Evolutionary conservation across 2,797 vertebrate genomes (phyloP), one percentile per base, ranked within the genome.

Genomic region (Orestias chungarensis): DNA sequence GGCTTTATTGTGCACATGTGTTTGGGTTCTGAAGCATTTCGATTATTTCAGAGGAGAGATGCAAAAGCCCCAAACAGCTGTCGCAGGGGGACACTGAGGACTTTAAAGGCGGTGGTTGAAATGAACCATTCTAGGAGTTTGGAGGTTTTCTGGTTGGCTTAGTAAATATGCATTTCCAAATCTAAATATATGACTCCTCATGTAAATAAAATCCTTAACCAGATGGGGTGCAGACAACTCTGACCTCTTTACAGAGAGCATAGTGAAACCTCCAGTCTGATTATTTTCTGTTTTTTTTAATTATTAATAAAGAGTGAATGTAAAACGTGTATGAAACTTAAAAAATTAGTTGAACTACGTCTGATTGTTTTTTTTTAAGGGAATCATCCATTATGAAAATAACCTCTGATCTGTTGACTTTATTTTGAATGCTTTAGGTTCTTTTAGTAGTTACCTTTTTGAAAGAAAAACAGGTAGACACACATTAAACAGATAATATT

Each of bases 11-110:
- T 12, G 67, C 86, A 84, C 54, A 54, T 86, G 76, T 73, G 81
- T 73, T 50, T 59, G 68, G 66, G 85, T 87, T 80, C 68, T 65
- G 40, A 76, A 75, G 74, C 73, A 77, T 82, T 70, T 77, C 50
- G 29, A 49, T 47, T 42, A 31, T 72, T 70, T 78, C 55, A 29
- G 62, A 64, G 61, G 27, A 54, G 27, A 27, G 50, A 40, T 64
- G 4, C 70, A 49, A 68, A 82, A 1, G 68, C 7, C 9, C 46
- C 8, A 69, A 20, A 61, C 70, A 80, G 23, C 75, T 12, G 76
- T 59, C 69, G 0, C 2, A 0, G 49, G 49, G 79, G 61, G 40
- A 52, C 23, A 66, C 38, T 23, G 1, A 68, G 57, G 68, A 54
- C 38, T 54, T 72, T n/a, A 81, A 40, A 75, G 67, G 6, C 55